A percentile compares a stretch with the other conserved stretches of the same genome.
Conservation (phyloP, 2,113 vertebrate species). For the Nanger granti region DNA sequence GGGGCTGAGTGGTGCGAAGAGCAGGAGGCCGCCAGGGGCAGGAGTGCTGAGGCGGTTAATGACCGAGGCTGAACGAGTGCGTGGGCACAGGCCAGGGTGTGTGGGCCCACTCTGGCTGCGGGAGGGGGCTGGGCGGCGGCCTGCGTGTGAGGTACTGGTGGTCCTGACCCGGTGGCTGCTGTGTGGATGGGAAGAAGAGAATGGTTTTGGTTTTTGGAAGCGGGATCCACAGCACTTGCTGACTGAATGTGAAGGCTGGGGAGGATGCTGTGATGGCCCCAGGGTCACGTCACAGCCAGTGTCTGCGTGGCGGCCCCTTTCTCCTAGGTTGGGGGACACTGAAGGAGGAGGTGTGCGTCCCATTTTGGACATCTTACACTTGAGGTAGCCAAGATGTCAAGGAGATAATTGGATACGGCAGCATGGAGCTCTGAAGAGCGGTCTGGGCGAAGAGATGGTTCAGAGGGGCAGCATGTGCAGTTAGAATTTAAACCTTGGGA, state of each 20-base stretch:
- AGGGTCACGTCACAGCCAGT: background rate
- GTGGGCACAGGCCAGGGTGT: background rate
- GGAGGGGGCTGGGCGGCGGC: background rate
- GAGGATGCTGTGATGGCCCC: background rate
- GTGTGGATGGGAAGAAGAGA: background rate
- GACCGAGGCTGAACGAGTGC: no score
- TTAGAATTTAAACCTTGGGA: background rate
- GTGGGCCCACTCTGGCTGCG: background rate
- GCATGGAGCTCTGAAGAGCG: background rate
- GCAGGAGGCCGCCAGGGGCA: background rate
- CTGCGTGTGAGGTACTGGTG: background rate
- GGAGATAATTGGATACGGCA: background rate
- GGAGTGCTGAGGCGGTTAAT: no score
- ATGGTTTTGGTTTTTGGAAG: background rate
- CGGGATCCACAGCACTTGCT: background rate
- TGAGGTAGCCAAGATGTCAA: background rate
- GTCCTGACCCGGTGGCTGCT: background rate
- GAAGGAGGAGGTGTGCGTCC: background rate
- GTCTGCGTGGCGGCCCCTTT: background rate
- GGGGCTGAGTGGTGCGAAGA: background rate
- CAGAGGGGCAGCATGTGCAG: background rate
- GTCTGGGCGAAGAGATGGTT: background rate
- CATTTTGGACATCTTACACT: background rate
- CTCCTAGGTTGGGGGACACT: background rate
- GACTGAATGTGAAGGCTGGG: background rate